Percentiles rank a stretch among this genome's conserved stretches.
phyloP scores from a whole-genome alignment of 1,140 invertebrate genomes.

The Helicoverpa armigera region DNA sequence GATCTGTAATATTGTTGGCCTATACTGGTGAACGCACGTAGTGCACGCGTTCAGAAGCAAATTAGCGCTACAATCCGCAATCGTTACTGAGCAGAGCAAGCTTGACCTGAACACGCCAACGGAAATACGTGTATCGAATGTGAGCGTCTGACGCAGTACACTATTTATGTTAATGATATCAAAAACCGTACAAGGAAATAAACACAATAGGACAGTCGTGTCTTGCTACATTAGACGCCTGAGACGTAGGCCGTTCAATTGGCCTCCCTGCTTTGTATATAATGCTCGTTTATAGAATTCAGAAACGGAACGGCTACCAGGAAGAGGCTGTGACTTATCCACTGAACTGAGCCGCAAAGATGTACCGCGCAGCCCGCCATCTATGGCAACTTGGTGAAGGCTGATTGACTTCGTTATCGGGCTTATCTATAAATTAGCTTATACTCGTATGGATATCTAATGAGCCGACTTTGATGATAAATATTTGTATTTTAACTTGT shows the following conservation, averaged over 20 bases:
- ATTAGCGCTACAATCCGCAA: slow-evolving; percentile 53
- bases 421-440: slow-evolving; percentile 63
- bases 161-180: slow-evolving; percentile 82
- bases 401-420: slow-evolving; percentile 73
- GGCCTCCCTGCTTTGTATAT: slow-evolving; percentile 79
- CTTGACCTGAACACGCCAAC: slow-evolving; percentile 58
- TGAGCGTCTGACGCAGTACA: slow-evolving; percentile 65
- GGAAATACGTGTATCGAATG: slow-evolving; percentile 67
- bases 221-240: slow-evolving; percentile 75
- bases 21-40: slow-evolving; percentile 44
- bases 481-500: slow-evolving; percentile 33
- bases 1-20: slow-evolving; percentile 48
- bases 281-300: slow-evolving; percentile 78
- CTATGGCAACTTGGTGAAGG: slow-evolving; percentile 69
- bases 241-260: slow-evolving; percentile 70
- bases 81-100: slow-evolving; percentile 50
- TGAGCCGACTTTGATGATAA: slow-evolving; percentile 50
- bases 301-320: slow-evolving; percentile 71
- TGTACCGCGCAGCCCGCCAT: slow-evolving; percentile 67
- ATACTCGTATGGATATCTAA: slow-evolving; percentile 53
- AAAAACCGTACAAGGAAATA: slow-evolving; percentile 79
- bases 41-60: slow-evolving; percentile 50
- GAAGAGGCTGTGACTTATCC: slow-evolving; percentile 72
- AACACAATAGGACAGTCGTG: slow-evolving; percentile 81
- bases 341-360: slow-evolving; percentile 63